Evolutionary conservation across 2,113 vertebrate genomes (phyloP), one percentile per base, ranked within the genome.

Genomic region (Regulus satrapa): DNA sequence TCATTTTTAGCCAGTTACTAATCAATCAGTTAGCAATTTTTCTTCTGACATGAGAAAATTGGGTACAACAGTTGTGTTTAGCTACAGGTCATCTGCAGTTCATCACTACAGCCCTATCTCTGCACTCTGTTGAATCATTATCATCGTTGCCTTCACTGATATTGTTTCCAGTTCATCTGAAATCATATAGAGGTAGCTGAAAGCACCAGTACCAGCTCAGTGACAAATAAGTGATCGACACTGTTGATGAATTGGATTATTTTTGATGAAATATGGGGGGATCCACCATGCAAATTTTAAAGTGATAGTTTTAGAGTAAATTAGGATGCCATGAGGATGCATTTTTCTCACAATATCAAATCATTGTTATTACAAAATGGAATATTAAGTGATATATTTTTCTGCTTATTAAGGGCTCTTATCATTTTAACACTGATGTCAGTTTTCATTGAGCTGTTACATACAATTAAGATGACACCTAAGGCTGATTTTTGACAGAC

Each of bases 141-240:
- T 31, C 26, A n/a, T 69, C 3, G 64, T 58, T 82, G 59, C 40
- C 5, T 79, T 79, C 29, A 2, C 32, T 46, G 46, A 29, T 46
- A 45, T 19, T 79, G 5, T 46, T 91, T 85, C 81, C 84, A 96
- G 81, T 54, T 93, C 62, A 59, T 59, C 51, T 80, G 74, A 95
- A 91, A 68, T 62, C 78, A 54, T 14, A 75, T 2, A 18, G 41
- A 93, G 25, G n/a, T 9, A 88, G 13, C 1, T 1, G 69, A 85
- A 28, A 82, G 18, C 0, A 0, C 41, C 1, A 0, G 23, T 17
- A 38, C 20, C 38, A 38, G 20, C 19, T 85, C 73, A 55, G n/a
- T 52, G 78, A 73, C 0, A 0, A 90, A 63, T 11, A 67, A 72
- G 48, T 28, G 8, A 73, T 55, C 5, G 3, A 76, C 9, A 11